Evolutionary conservation across 2,113 vertebrate genomes (phyloP), one percentile per base, ranked within the genome.

Genomic region (Dipodomys merriami): DNA sequence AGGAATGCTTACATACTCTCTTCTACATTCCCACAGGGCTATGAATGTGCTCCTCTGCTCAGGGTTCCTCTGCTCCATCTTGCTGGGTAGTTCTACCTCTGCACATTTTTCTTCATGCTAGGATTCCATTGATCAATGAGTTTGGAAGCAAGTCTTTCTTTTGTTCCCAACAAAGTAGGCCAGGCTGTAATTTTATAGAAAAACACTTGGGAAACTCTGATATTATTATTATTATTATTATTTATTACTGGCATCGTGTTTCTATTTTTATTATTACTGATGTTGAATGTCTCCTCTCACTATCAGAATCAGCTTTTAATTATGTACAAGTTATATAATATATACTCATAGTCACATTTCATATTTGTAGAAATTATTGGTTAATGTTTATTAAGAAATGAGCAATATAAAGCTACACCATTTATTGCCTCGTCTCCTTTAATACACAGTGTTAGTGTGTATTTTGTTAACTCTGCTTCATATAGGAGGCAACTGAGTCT

Each of bases 81-180:
- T 80, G 23, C 44, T 85, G 90, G 94, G 73, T 96, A 93, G 90
- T 96, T 96, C 69, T 93, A 0, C 80, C 77, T 94, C 71, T 12
- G 25, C 53, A 90, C 76, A 22, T 72, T 87, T 83, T 68, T 22
- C 33, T 93, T 95, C n/a, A 76, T 87, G 10, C 35, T 91, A 30
- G 18, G 18, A 85, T 94, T 85, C 67, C 71, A 80, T 8, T 77
- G 65, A 74, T 79, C 49, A 62, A 2, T 67, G 73, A 91, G 29
- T 79, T 95, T 83, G 46, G 60, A 88, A n/a, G 7, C 3, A 49
- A 82, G 4, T 11, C 19, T 92, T 89, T 44, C 46, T 84, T 93
- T 74, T 85, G 4, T 33, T 94, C 82, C 60, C 57, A 44, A 12
- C 19, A 53, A 49, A 72, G n/a, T 15, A 30, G 62, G 77, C 67